These are phyloP conservation scores for Callimorpha dominula DNA, from an alignment of 2,888 invertebrate genomes.

Conservation along the genomic window DNA sequence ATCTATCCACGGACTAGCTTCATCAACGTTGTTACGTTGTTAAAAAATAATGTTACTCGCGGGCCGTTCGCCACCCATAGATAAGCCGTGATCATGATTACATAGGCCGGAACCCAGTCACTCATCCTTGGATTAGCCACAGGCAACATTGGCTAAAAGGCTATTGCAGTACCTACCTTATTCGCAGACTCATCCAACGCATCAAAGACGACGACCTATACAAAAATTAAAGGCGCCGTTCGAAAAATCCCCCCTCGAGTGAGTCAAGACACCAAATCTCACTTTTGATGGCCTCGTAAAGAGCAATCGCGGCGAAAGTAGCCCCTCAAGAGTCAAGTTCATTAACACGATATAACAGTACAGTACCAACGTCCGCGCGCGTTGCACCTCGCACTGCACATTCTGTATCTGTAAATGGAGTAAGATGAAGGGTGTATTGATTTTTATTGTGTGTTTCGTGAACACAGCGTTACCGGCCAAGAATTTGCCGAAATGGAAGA, in stretches of 20 bases:
- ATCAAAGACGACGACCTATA: conserved; percentile 1
- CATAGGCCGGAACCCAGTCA: too few relatives aligned
- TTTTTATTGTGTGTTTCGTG: conserved; percentile 63
- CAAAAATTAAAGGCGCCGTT: not conserved
- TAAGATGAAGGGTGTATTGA: conserved; percentile 44
- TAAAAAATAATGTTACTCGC: too few relatives aligned
- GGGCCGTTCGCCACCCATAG: too few relatives aligned
- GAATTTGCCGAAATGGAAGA: conserved; percentile 93
- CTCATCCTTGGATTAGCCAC: too few relatives aligned
- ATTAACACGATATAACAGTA: conserved; percentile 82
- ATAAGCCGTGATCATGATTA: too few relatives aligned
- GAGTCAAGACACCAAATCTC: conserved; percentile 25
- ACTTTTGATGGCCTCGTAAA: conserved; percentile 66
- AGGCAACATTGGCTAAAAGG: too few relatives aligned
- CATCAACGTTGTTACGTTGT: too few relatives aligned
- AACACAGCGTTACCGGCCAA: conserved; percentile 77
- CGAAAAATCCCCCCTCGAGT: conserved; percentile 7
- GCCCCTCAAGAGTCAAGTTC: conserved; percentile 76
- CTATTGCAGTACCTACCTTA: not conserved
- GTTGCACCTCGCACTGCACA: conserved; percentile 55
- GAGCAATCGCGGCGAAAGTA: conserved; percentile 78
- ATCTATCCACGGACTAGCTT: too few relatives aligned
- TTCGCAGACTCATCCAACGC: not conserved
- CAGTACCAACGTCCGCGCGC: conserved; percentile 52
- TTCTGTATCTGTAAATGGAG: conserved; percentile 25